These are phyloP conservation scores for Pionites leucogaster DNA, from an alignment of 2,113 vertebrate species.

Conservation along the genomic window DNA sequence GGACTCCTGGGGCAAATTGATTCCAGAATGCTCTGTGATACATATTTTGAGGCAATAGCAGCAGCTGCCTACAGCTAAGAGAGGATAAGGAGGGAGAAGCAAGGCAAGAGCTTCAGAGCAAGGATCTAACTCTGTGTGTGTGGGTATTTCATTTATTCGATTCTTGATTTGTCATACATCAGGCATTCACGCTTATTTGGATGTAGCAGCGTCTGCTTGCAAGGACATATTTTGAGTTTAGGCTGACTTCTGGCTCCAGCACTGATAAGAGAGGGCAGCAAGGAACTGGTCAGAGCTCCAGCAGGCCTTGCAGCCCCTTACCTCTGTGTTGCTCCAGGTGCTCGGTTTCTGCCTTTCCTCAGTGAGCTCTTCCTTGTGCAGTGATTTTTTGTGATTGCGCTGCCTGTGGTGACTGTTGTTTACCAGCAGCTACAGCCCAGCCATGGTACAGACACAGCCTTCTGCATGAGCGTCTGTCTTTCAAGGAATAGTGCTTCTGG, in stretches of 20 bases:
- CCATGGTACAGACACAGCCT: background rate
- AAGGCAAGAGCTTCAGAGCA: background rate
- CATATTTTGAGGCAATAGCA: background rate
- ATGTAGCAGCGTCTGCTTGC: background rate
- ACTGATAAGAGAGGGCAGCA: background rate
- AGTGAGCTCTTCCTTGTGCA: fast-evolving
- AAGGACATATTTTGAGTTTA: background rate
- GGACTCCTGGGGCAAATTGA: background rate
- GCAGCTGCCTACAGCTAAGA: background rate
- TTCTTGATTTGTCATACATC: background rate
- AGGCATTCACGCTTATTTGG: background rate
- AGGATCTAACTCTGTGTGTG: background rate
- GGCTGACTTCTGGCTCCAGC: background rate
- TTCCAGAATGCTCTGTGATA: background rate
- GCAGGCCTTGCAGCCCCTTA: background rate
- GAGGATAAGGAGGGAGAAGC: background rate
- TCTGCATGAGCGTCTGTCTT: background rate
- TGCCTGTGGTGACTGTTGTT: background rate
- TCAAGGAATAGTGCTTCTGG: background rate
- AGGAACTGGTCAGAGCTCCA: background rate
- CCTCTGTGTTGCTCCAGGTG: background rate
- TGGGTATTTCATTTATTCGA: background rate
- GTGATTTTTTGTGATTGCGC: fast-evolving
- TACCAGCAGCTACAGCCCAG: background rate
- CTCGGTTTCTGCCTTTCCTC: background rate